phyloP scores from a whole-genome alignment of 2,888 invertebrate genomes.

The Tenthredo amoena region DNA sequence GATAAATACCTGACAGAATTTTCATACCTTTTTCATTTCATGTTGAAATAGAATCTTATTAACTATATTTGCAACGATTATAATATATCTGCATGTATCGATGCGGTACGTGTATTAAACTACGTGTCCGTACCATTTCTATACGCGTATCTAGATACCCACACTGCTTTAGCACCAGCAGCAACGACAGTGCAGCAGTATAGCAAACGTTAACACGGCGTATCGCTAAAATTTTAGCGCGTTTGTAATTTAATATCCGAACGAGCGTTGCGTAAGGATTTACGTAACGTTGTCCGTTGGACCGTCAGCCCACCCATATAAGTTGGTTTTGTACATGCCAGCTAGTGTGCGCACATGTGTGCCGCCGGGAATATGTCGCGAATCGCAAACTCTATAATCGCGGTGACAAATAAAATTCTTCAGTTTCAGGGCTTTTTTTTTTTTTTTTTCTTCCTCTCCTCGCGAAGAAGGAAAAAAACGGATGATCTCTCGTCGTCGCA shows the following conservation, averaged over 20 bases:
- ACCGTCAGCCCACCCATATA: constrained; percentile 23
- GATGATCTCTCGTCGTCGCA: background rate
- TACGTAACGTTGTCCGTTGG: constrained; percentile 43
- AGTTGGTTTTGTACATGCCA: background rate
- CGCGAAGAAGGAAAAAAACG: background rate
- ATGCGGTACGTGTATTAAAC: background rate
- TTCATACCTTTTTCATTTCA: too few relatives aligned
- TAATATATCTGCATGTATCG: background rate
- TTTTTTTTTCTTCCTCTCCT: background rate
- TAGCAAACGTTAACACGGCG: background rate
- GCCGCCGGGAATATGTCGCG: background rate
- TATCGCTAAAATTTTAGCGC: constrained; percentile 42
- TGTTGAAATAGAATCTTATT: background rate
- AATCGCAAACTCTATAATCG: constrained; percentile 23
- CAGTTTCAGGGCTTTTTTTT: too few relatives aligned
- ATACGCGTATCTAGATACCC: too few relatives aligned
- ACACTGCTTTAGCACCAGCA: too few relatives aligned
- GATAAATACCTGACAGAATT: too few relatives aligned
- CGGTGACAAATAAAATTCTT: background rate
- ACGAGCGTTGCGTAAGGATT: constrained; percentile 33
- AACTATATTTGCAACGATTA: too few relatives aligned
- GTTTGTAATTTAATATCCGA: constrained; percentile 43
- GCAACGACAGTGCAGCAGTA: background rate
- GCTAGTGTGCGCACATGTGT: background rate
- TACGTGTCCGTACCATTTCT: too few relatives aligned